phyloP scores from a whole-genome alignment of 2,113 vertebrate genomes.

The Piaya cayana region DNA sequence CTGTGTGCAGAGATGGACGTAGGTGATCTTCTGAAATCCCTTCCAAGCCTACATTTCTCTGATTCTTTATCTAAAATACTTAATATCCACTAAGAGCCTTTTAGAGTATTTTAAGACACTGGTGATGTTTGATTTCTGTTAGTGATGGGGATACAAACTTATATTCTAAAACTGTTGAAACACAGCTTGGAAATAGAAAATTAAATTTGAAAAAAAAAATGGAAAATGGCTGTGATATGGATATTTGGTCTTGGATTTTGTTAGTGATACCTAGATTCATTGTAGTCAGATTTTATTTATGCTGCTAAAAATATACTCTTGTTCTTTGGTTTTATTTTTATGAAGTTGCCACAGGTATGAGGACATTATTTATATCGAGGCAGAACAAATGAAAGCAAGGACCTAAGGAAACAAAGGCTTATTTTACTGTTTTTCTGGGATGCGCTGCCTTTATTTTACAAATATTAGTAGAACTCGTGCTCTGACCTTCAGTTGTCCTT shows the following conservation, averaged over 20 bases:
- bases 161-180: background rate
- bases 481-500: background rate
- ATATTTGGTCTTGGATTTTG: constrained; percentile 19
- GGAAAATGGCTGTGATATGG: background rate
- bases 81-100: constrained; percentile 16
- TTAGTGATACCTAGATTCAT: background rate
- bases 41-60: constrained; percentile 35
- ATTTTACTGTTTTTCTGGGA: background rate
- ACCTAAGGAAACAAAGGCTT: background rate
- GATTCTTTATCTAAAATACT: constrained; percentile 21
- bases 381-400: background rate
- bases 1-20: constrained; percentile 9
- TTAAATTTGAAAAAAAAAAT: background rate
- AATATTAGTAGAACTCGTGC: background rate
- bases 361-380: background rate
- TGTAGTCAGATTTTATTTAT: background rate
- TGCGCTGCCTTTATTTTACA: background rate
- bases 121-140: constrained; percentile 19
- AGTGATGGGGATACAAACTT: constrained; percentile 15
- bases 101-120: constrained; percentile 34
- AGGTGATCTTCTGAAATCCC: constrained; percentile 38
- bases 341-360: background rate
- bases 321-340: background rate
- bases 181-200: background rate
- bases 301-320: background rate